Conservation (phyloP, 1,140 invertebrate genomes). For the Heliconius himera region DNA sequence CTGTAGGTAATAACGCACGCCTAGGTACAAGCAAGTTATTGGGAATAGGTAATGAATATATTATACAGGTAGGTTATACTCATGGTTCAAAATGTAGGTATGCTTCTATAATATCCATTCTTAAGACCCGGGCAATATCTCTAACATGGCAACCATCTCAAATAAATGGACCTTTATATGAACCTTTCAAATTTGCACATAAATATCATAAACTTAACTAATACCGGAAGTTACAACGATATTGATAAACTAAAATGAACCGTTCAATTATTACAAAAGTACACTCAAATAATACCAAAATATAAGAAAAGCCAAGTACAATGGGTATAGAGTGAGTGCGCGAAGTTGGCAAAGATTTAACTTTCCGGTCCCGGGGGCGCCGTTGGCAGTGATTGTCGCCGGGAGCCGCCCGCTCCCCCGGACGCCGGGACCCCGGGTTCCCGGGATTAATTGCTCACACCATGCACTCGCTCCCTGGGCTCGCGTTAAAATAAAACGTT, state of each 20-base stretch:
- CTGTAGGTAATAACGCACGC: no score
- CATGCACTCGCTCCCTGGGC: conserved; percentile 67
- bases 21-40: no score
- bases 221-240: not conserved
- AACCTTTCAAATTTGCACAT: no score
- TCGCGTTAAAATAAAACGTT: conserved; percentile 69
- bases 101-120: no score
- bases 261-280: not conserved
- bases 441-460: conserved; percentile 75
- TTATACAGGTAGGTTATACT: no score
- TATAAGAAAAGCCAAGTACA: conserved; percentile 54
- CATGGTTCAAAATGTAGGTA: no score
- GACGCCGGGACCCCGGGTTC: conserved; percentile 22
- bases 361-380: conserved; percentile 72
- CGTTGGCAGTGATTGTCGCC: conserved; percentile 76
- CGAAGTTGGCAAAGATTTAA: conserved; percentile 77
- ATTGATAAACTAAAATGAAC: not conserved
- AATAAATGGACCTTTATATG: no score
- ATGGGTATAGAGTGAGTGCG: conserved; percentile 54
- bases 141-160: no score
- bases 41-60: no score
- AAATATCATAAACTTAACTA: no score
- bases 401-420: conserved; percentile 53
- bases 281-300: not conserved
- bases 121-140: no score